Base-by-base conservation (phyloP, 2,113 vertebrate species). In the Calidris pygmaea region DNA sequence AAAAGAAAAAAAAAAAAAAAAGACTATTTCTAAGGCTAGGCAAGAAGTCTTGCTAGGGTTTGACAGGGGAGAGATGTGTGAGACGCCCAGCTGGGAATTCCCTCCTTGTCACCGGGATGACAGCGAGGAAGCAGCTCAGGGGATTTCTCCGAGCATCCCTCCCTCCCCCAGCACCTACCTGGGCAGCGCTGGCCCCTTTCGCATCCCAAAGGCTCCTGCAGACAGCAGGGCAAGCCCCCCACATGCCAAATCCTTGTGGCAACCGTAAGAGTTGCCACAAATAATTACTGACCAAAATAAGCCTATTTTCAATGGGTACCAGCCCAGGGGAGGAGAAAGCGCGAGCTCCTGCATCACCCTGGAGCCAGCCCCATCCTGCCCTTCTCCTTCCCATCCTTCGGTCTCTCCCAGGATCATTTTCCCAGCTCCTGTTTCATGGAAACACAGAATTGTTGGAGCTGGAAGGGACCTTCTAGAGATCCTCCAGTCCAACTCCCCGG, bases 201-300 rank as follows among this genome's bases (percentile, higher is more conserved):
- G 12, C 23, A 0, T 3, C 2, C 4, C 5, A 14, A 79, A 72
- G 27, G 62, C 53, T 86, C 62, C 72, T 20, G 47, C 65, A 81
- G 43, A 27, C 78, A 45, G 17, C 56, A 4, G 10, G 3, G 50
- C 48, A 41, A 78, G 53, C 35, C 48, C 67, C 72, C 43, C 34
- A 12, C 5, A 23, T 3, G 20, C 8, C 35, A 81, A 29, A 78
- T 17, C 60, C 77, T 13, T 3, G 7, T 12, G 1, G 41, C 32
- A 3, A 3, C 55, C 2, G 0, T 0, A 13, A 26, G 32, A 87
- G 39, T 34, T 11, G 2, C 45, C 9, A 0, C 0, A 21, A n/a
- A 6, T 37, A 26, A 14, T 48, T 0, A 9, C 6, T 15, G 9
- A 4, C 9, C 21, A 47, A 34, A 81, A 81, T 4, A 41, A 30